Evolutionary conservation across 2,113 vertebrate species (phyloP), one percentile per base, ranked within the genome.

Genomic region (Lagopus leucura): DNA sequence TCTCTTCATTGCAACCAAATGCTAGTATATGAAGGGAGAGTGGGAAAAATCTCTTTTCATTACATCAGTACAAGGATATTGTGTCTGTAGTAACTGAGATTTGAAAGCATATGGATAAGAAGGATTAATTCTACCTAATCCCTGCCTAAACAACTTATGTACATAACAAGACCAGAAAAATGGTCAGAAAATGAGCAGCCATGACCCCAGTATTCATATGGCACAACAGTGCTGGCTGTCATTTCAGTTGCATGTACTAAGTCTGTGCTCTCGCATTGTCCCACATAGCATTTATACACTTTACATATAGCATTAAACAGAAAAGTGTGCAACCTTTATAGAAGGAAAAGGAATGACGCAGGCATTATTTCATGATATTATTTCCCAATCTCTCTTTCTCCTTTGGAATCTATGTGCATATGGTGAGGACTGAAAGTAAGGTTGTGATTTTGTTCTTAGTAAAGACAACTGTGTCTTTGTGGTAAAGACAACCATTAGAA

Each of bases 101-200:
- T 81, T 88, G 76, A 90, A 84, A 86, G n/a, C 32, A 45, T 55
- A 71, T 19, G 54, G 75, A 47, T 80, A 65, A 90, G 34, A 64
- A 82, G 42, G 25, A 84, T 88, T 89, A 89, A 89, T 66, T 82
- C 19, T 70, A 38, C 32, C 8, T 47, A 82, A 88, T 92, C 54
- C 2, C 36, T 48, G 30, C 27, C 50, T 57, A 85, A 63, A 8
- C 27, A 93, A 76, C 48, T 73, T 73, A 47, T 50, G 10, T 58
- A 80, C 71, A 70, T 50, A 94, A n/a, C 7, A 89, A 67, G 10
- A 78, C 17, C 43, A 88, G 64, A 81, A 89, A 90, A 93, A 27
- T 32, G 32, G 40, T 86, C 34, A 86, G 63, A 96, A 95, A 65
- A 61, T 17, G 36, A 84, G 36, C 45, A 73, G 9, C 11, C 24